phyloP scores from a whole-genome alignment of 2,113 vertebrate species.

The Hyperoodon ampullatus region DNA sequence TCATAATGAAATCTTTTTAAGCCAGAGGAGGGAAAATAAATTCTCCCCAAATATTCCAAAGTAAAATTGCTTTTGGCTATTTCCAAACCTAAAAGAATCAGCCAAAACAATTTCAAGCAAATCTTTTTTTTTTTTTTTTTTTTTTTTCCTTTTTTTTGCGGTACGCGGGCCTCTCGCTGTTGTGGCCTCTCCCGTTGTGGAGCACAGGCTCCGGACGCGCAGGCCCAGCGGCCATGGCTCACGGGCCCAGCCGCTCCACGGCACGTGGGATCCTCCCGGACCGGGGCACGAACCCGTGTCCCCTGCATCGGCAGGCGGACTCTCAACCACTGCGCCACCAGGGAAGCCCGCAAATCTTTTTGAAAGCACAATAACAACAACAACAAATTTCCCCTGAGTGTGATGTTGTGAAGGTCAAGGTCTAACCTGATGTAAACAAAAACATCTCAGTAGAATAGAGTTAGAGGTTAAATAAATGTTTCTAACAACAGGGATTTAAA shows the following conservation, averaged over 20 bases:
- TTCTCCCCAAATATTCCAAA: conserved; percentile 68
- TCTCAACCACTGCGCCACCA: too few species aligned
- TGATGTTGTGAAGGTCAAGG: conserved; percentile 64
- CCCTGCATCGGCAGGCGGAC: too few species aligned
- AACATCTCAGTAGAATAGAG: conserved; percentile 43
- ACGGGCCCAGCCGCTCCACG: too few species aligned
- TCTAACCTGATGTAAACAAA: conserved; percentile 71
- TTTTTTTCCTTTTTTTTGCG: too few species aligned
- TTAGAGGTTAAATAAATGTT: conserved; percentile 72
- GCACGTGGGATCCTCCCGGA: too few species aligned
- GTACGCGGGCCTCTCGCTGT: too few species aligned
- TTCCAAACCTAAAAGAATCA: conserved; percentile 64
- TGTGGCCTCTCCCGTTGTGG: too few species aligned
- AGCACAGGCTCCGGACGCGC: too few species aligned
- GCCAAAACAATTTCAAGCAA: conserved; percentile 75
- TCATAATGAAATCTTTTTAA: conserved; percentile 67
- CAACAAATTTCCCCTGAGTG: conserved; percentile 62
- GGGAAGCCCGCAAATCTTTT: conserved; percentile 70
- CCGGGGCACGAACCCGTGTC: too few species aligned
- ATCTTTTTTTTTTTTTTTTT: too few species aligned
- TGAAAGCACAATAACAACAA: conserved; percentile 61
- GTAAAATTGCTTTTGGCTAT: conserved; percentile 71
- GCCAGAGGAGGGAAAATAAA: conserved; percentile 35
- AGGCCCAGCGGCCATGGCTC: too few species aligned
- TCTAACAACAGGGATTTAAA: conserved; percentile 50